Conservation (phyloP, 2,888 invertebrate genomes). For the Drosophila yooni region DNA sequence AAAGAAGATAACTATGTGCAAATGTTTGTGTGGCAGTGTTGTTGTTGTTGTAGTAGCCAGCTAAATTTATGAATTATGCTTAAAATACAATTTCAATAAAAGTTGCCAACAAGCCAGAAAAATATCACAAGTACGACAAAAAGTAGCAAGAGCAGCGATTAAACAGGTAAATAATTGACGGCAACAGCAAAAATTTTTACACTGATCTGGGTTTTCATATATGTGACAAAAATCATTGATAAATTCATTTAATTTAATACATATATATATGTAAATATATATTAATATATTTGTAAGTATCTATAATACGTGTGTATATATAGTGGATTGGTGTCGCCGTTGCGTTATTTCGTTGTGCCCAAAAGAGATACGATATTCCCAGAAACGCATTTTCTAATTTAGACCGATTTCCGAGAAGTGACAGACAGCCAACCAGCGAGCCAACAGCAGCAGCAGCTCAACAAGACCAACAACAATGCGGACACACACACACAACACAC, state of each 20-base stretch:
- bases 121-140: conserved; percentile 17
- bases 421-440: conserved; percentile 75
- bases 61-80: conserved; percentile 67
- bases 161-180: conserved; percentile 62
- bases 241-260: conserved; percentile 39
- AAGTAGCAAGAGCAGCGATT: conserved; percentile 61
- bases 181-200: conserved; percentile 23
- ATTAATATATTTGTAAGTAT: conserved; percentile 21
- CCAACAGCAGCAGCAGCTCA: conserved; percentile 63
- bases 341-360: conserved; percentile 68
- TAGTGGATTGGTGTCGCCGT: conserved; percentile 58
- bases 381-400: conserved; percentile 84
- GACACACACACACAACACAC: conserved; percentile 34
- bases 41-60: conserved; percentile 21
- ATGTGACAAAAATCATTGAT: conserved; percentile 58
- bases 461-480: conserved; percentile 70
- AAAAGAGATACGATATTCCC: conserved; percentile 82
- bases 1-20: conserved; percentile 30
- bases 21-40: conserved; percentile 40
- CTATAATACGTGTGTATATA: conserved; percentile 36
- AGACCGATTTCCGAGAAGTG: conserved; percentile 84
- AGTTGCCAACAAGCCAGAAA: conserved; percentile 71
- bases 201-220: conserved; percentile 12
- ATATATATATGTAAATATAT: conserved; percentile 25
- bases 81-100: conserved; percentile 66